phyloP scores from a whole-genome alignment of 2,797 vertebrate genomes.

The Ispidina picta region DNA sequence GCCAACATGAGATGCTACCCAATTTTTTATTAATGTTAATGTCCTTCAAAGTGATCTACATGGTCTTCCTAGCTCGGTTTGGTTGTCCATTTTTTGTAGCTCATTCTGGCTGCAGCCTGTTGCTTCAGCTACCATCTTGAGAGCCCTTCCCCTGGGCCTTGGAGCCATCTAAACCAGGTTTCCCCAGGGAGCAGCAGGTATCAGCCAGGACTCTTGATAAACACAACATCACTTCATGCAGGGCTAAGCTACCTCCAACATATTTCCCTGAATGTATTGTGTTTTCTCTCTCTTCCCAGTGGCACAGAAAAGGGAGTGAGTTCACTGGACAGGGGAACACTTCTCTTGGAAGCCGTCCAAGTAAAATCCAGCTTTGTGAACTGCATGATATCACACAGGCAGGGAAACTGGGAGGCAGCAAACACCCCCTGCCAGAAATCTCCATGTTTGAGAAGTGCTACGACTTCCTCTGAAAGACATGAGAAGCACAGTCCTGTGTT shows the following conservation, averaged over 20 bases:
- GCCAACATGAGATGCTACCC: background rate
- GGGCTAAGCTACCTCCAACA: background rate
- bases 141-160: background rate
- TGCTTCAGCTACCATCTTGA: background rate
- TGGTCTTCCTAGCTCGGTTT: background rate
- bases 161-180: background rate
- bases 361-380: background rate
- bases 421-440: background rate
- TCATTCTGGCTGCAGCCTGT: background rate
- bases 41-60: background rate
- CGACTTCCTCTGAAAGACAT: background rate
- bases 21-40: background rate
- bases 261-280: background rate
- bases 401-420: background rate
- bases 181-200: background rate
- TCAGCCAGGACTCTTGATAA: background rate
- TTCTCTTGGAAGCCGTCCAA: background rate
- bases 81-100: background rate
- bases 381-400: background rate
- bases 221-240: rapidly evolving
- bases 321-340: background rate
- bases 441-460: background rate
- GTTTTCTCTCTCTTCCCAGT: background rate
- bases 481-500: rapidly evolving
- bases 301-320: background rate